Evolutionary conservation across 2,888 invertebrate genomes (phyloP).

Genomic region (Eupithecia insigniata): DNA sequence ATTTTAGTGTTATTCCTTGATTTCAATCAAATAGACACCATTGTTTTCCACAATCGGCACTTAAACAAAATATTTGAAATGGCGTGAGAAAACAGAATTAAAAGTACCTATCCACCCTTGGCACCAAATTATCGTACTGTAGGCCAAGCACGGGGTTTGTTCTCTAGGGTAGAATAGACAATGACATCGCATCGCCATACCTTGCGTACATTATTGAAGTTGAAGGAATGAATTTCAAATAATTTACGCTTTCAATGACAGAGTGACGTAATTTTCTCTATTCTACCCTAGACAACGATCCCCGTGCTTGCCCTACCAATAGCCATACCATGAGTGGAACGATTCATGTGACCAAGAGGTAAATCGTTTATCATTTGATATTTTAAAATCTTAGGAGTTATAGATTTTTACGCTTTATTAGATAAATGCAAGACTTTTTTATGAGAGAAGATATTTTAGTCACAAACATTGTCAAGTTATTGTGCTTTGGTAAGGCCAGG

Average conservation of each 20-base stretch:
- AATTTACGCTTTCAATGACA: too few relatives aligned
- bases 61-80: neutral
- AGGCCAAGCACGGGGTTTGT: too few relatives aligned
- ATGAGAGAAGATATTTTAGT: neutral
- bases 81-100: neutral
- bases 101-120: neutral
- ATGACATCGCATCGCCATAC: too few relatives aligned
- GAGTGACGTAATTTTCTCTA: too few relatives aligned
- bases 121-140: neutral
- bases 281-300: too few relatives aligned
- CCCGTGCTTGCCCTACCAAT: too few relatives aligned
- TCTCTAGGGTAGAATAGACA: too few relatives aligned
- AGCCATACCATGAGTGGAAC: neutral
- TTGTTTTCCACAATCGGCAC: neutral
- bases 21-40: neutral
- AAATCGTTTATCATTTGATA: neutral
- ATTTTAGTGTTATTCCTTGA: neutral
- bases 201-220: too few relatives aligned
- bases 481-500: neutral
- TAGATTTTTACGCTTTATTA: neutral
- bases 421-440: neutral
- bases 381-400: neutral
- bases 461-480: constrained; percentile 1
- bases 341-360: neutral
- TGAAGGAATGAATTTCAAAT: too few relatives aligned